A percentile compares a stretch with the other conserved stretches of the same genome.
These are phyloP conservation scores for Ostrea denselamellosa DNA, from an alignment of 1,140 invertebrate species.

Conservation along the genomic window DNA sequence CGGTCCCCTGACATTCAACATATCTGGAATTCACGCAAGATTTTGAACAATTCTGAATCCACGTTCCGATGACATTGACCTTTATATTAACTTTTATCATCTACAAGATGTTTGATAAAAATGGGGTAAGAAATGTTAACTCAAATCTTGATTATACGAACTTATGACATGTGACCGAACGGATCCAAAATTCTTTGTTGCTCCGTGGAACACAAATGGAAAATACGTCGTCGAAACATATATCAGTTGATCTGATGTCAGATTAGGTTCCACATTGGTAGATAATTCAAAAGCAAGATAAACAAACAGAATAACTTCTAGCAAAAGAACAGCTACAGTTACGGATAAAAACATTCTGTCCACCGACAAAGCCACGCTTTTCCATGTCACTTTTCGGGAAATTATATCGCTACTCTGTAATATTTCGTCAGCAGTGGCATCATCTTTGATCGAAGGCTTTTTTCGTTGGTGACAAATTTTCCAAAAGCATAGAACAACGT, in stretches of 20 bases:
- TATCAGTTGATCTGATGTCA: neutral
- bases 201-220: no score
- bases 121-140: neutral
- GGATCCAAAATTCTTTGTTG: no score
- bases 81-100: no score
- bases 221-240: neutral
- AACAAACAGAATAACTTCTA: neutral
- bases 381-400: neutral
- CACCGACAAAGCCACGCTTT: neutral
- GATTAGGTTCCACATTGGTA: neutral
- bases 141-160: no score
- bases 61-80: no score
- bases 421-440: neutral
- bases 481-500: neutral
- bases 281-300: neutral
- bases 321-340: neutral
- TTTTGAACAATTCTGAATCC: no score
- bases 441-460: no score
- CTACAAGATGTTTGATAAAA: no score
- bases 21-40: no score
- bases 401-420: neutral
- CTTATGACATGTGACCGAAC: no score
- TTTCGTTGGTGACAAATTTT: no score
- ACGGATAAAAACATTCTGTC: neutral
- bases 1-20: no score